Percentiles rank a stretch among this genome's conserved stretches.
phyloP scores from a whole-genome alignment of 1,140 invertebrate species.

The Anthonomus grandis region DNA sequence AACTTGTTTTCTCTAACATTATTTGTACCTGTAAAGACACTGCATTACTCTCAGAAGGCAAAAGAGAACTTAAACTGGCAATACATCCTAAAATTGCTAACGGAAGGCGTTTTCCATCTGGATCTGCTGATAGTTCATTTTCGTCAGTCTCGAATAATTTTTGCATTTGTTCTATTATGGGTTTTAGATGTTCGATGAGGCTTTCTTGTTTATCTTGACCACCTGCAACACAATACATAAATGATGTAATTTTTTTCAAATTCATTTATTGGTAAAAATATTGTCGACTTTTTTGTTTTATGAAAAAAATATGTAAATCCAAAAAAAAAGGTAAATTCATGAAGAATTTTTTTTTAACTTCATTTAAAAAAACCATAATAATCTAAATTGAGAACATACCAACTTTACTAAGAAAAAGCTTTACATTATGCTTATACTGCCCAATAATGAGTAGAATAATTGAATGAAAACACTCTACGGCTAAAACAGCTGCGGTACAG shows the following conservation, averaged over 20 bases:
- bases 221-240: slow-evolving; percentile 1
- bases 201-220: slow-evolving; percentile 20
- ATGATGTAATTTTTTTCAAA: not conserved
- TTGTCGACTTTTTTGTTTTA: too few species aligned
- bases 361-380: not conserved
- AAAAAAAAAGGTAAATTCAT: too few species aligned
- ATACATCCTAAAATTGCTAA: slow-evolving; percentile 49
- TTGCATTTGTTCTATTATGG: slow-evolving; percentile 38
- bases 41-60: slow-evolving; percentile 42
- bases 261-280: not conserved
- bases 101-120: slow-evolving; percentile 47
- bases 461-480: slow-evolving; percentile 56
- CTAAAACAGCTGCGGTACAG: slow-evolving; percentile 46
- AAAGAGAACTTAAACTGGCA: slow-evolving; percentile 44
- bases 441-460: slow-evolving; percentile 52
- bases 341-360: not conserved
- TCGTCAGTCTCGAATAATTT: slow-evolving; percentile 44
- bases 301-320: too few species aligned
- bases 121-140: slow-evolving; percentile 33
- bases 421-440: slow-evolving; percentile 48
- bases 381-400: slow-evolving; percentile 42
- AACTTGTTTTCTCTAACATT: not conserved
- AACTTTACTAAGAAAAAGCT: slow-evolving; percentile 50
- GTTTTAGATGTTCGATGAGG: slow-evolving; percentile 24
- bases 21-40: slow-evolving; percentile 29